phyloP scores from a whole-genome alignment of 1,140 invertebrate genomes.

The Cyclina sinensis region DNA sequence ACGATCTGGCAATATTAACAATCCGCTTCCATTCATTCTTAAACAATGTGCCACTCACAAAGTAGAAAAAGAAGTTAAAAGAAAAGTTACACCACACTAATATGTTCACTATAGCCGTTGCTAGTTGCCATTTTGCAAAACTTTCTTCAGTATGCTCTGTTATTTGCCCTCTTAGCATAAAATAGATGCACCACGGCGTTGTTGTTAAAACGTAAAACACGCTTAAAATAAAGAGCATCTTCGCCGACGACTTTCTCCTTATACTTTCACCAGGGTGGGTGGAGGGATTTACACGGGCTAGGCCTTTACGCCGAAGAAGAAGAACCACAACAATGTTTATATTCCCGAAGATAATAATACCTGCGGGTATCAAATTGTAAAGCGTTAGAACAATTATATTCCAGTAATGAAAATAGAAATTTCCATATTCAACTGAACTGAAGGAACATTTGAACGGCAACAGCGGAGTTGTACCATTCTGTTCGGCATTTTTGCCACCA shows the following conservation, averaged over 20 bases:
- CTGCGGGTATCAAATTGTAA: neutral
- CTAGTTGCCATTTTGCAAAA: neutral
- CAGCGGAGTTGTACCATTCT: neutral
- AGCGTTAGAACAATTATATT: neutral
- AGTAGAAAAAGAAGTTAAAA: neutral
- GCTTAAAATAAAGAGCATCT: neutral
- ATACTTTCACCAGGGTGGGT: neutral
- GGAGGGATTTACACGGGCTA: neutral
- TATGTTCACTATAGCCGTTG: neutral
- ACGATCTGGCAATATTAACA: no score
- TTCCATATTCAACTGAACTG: no score
- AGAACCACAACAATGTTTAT: neutral
- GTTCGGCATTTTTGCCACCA: neutral
- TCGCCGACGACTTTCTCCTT: neutral
- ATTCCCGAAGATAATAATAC: neutral
- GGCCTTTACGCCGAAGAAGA: neutral
- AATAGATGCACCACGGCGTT: neutral
- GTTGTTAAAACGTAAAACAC: neutral
- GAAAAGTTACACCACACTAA: neutral
- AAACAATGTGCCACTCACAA: neutral
- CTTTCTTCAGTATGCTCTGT: neutral
- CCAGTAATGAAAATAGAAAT: no score
- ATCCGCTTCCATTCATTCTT: neutral
- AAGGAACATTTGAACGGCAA: neutral
- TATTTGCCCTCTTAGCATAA: neutral